Percentiles rank a stretch among this genome's conserved stretches.
phyloP scores from a whole-genome alignment of 2,888 invertebrate species.

The Trissolcus japonicus region DNA sequence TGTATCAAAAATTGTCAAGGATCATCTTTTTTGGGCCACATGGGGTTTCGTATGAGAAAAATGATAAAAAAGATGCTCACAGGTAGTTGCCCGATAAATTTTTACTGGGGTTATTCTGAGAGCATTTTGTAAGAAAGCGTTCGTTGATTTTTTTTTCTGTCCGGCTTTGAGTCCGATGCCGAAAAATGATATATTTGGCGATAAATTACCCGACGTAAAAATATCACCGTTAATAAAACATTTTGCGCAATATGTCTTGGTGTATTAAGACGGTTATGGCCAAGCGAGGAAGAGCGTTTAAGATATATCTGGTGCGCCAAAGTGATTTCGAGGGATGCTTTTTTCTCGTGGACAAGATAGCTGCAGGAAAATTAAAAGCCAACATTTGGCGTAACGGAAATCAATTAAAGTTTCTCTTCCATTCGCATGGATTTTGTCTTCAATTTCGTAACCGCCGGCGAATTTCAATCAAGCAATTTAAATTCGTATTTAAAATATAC shows the following conservation, averaged over 20 bases:
- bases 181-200: conserved; percentile 41
- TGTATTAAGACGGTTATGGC: conserved; percentile 49
- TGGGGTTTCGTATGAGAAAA: background rate
- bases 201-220: conserved; percentile 49
- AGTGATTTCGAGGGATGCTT: conserved; percentile 49
- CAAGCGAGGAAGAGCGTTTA: conserved; percentile 20
- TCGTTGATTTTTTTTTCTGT: conserved; percentile 39
- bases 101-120: conserved; percentile 24
- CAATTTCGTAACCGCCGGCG: conserved; percentile 47
- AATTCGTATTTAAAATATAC: conserved; percentile 54
- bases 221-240: conserved; percentile 56
- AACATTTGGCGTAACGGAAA: conserved; percentile 57
- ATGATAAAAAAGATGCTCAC: conserved; percentile 10
- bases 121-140: conserved; percentile 6
- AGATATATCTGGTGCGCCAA: conserved; percentile 46
- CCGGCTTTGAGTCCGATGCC: conserved; percentile 11
- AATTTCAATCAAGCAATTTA: conserved; percentile 56
- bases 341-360: conserved; percentile 34
- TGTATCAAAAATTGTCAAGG: too few relatives aligned
- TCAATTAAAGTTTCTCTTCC: conserved; percentile 55
- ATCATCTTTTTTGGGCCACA: too few relatives aligned
- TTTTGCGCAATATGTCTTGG: conserved; percentile 48
- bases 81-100: background rate
- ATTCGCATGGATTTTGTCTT: conserved; percentile 53
- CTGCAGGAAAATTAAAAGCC: conserved; percentile 53